A percentile compares a stretch with the other conserved stretches of the same genome.
These are phyloP conservation scores for Sogatella furcifera DNA, from an alignment of 1,140 invertebrate genomes.

Conservation along the genomic window DNA sequence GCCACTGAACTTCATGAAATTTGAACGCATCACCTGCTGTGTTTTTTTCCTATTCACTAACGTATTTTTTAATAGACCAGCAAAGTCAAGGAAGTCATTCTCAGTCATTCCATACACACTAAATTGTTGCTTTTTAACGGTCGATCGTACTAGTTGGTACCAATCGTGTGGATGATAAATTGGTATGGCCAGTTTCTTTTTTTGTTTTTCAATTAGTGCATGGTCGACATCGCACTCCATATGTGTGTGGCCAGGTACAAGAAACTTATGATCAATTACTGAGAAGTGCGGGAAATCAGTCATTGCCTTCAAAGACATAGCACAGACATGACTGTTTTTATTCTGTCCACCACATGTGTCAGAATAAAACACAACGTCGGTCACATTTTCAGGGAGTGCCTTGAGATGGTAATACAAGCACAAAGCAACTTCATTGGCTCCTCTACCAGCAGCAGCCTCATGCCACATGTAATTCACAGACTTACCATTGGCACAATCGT, in stretches of 20 bases:
- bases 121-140: not conserved
- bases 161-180: not conserved
- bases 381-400: slow-evolving; percentile 1
- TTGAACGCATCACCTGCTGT: no score
- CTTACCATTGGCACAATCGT: no score
- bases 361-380: slow-evolving; percentile 7
- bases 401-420: not conserved
- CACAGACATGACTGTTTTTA: slow-evolving; percentile 5
- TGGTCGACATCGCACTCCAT: slow-evolving; percentile 9
- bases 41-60: no score
- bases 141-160: not conserved
- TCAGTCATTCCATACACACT: not conserved
- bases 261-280: slow-evolving; percentile 8
- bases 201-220: not conserved
- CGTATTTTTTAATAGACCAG: no score
- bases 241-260: not conserved
- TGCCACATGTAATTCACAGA: not conserved
- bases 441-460: not conserved
- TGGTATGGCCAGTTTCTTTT: not conserved
- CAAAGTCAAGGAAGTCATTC: no score
- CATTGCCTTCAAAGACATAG: not conserved
- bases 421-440: slow-evolving; percentile 3
- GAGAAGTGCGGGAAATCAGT: not conserved
- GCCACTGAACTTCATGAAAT: no score
- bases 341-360: slow-evolving; percentile 12